A percentile compares a stretch with the other conserved stretches of the same genome.
phyloP scores from a whole-genome alignment of 2,113 vertebrate species.

The Cryptotis parvus region DNA sequence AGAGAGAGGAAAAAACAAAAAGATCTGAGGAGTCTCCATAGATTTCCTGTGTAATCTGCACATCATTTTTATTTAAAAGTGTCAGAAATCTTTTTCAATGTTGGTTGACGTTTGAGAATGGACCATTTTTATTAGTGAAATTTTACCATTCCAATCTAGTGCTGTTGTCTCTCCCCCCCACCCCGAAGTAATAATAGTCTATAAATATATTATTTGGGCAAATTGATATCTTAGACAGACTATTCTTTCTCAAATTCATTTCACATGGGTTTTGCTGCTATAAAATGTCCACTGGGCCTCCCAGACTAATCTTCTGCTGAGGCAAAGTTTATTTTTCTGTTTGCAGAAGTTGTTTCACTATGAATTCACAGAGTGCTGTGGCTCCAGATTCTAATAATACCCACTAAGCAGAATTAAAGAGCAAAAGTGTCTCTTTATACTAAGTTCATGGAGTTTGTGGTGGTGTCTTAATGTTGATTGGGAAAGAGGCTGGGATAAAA shows the following conservation, averaged over 20 bases:
- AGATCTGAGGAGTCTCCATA: slow-evolving; percentile 78
- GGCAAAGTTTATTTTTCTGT: slow-evolving; percentile 68
- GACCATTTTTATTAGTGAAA: slow-evolving; percentile 83
- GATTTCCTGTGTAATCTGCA: slow-evolving; percentile 86
- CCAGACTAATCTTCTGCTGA: slow-evolving; percentile 43
- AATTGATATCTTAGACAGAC: slow-evolving; percentile 77
- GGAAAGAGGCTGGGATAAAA: neutral
- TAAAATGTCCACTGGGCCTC: slow-evolving; percentile 70
- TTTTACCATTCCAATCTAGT: slow-evolving; percentile 84
- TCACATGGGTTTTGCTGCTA: slow-evolving; percentile 64
- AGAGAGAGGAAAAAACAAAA: too few relatives aligned
- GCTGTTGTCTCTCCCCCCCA: slow-evolving; percentile 63
- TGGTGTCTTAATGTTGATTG: slow-evolving; percentile 18
- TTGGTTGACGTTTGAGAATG: slow-evolving; percentile 80
- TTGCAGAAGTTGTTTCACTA: slow-evolving; percentile 65
- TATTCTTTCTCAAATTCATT: slow-evolving; percentile 78
- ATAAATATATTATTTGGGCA: slow-evolving; percentile 81
- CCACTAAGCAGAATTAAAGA: slow-evolving; percentile 77
- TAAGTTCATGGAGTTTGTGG: slow-evolving; percentile 45
- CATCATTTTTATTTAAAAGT: slow-evolving; percentile 88
- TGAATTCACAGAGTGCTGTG: slow-evolving; percentile 38
- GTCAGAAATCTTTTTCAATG: slow-evolving; percentile 74
- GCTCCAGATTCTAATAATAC: slow-evolving; percentile 38
- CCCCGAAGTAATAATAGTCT: slow-evolving; percentile 75
- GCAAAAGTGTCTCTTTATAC: slow-evolving; percentile 57